Evolutionary conservation across 2,797 vertebrate genomes (phyloP), one percentile per base, ranked within the genome.

Genomic region (Oryzias sinensis): DNA sequence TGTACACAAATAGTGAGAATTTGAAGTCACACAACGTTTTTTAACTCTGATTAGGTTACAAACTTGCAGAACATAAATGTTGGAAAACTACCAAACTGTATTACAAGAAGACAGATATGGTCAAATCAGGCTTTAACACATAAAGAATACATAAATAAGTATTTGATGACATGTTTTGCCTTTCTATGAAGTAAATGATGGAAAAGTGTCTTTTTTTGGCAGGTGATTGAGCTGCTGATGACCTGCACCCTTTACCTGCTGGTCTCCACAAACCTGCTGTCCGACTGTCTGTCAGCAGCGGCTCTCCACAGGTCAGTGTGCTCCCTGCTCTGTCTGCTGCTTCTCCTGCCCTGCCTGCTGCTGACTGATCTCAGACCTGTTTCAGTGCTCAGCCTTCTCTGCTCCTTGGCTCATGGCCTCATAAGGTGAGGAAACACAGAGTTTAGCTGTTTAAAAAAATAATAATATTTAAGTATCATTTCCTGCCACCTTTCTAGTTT

Each of bases 401-500:
- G 94, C 76, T 94, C 93, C 16, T 67, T 95, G 68, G 90, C 90
- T 49, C 94, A 95, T 77, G 82, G 93, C 51, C 59, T 94, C 18
- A 88, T 93, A 80, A 86, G 91, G 84, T 91, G 62, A 81, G 14
- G 20, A 55, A 14, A 5, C 14, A 20, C 42, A 57, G 42, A 9
- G 1, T 1, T 17, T 4, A 20, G 5, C 3, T 0, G 15, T 44
- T 18, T 18, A 1, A 18, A 18, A 18, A 18, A 1, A 18, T 1
- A 18, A 18, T 59, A 46, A 24, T 27, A 41, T 42, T 6, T 24
- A 53, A 37, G 29, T 43, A 43, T 48, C 42, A 15, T 6, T 6
- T 29, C 27, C 27, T 29, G 7, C 7, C 7, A 29, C 27, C 5
- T 29, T 29, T 29, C 27, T 29, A 29, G 6, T 29, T 29, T 29